Conservation (phyloP, 2,113 vertebrate genomes). For the Callithrix jacchus region DNA sequence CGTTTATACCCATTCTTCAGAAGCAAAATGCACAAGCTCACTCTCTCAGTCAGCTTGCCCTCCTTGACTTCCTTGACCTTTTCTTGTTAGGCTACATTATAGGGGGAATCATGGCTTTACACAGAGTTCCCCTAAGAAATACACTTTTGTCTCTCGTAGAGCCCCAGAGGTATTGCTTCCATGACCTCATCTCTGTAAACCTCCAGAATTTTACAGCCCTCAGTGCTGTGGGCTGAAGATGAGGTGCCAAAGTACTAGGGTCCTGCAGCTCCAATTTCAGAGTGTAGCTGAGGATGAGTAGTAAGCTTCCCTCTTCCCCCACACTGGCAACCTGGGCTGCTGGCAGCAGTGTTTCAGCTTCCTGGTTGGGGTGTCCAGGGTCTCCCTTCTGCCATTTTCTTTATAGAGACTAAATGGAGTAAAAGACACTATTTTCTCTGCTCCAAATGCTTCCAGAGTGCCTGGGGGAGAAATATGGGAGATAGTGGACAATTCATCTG, state of each 20-base stretch:
- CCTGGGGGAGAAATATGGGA: not conserved
- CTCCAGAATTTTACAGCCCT: slow-evolving; percentile 41
- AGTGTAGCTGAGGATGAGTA: not conserved
- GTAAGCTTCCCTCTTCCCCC: not conserved
- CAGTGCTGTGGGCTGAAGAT: not conserved
- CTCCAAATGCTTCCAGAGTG: not conserved
- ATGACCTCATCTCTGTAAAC: not conserved
- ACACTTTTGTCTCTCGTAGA: not conserved
- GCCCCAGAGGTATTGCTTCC: not conserved
- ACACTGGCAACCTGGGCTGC: not conserved
- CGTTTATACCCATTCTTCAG: not conserved
- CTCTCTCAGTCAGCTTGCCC: not conserved
- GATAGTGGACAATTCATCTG: not conserved
- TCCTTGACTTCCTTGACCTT: not conserved
- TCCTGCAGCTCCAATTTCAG: slow-evolving; percentile 7
- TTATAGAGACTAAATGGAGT: not conserved
- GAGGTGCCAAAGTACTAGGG: not conserved
- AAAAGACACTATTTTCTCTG: not conserved
- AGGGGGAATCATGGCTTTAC: not conserved
- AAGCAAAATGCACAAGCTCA: not conserved
- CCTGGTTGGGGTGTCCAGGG: not conserved
- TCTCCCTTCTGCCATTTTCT: slow-evolving; percentile 15
- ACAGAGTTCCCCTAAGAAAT: slow-evolving; percentile 2
- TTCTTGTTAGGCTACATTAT: not conserved
- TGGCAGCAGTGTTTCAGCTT: not conserved